These are phyloP conservation scores for Tigriopus californicus DNA, from an alignment of 2,888 invertebrate species.

Conservation along the genomic window DNA sequence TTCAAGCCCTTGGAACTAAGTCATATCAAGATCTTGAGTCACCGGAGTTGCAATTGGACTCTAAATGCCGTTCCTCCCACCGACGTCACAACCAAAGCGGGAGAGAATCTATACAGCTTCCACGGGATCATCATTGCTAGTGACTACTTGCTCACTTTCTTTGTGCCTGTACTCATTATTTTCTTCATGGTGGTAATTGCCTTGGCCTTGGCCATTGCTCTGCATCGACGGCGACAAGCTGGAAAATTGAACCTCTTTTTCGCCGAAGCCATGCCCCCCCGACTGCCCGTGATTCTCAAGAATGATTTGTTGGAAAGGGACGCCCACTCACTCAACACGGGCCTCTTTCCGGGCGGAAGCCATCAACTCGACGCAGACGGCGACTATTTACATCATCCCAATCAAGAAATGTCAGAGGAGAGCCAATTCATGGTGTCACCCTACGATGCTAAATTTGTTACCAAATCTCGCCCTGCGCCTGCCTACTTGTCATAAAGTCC, in stretches of 20 bases:
- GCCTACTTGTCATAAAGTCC: too few relatives aligned
- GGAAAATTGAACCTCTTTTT: constrained; percentile 6
- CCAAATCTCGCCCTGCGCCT: too few relatives aligned
- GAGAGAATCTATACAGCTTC: constrained; percentile 7
- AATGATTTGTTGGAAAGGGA: background rate
- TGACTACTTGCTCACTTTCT: constrained; percentile 46
- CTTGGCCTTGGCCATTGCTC: constrained; percentile 63
- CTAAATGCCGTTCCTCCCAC: background rate
- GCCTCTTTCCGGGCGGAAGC: too few relatives aligned
- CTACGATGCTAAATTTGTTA: too few relatives aligned
- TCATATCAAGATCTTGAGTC: constrained; percentile 5
- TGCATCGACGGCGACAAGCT: constrained; percentile 26
- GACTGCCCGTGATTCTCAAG: constrained; percentile 7
- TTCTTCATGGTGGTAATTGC: constrained; percentile 70
- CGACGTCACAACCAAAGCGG: constrained; percentile 10
- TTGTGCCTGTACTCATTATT: constrained; percentile 64
- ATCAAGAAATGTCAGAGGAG: too few relatives aligned
- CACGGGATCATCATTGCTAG: background rate
- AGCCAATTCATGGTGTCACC: too few relatives aligned
- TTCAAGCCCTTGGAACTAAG: constrained; percentile 25
- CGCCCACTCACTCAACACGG: too few relatives aligned
- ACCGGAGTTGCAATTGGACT: too few relatives aligned
- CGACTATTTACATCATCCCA: too few relatives aligned
- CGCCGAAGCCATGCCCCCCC: background rate
- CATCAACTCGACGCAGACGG: too few relatives aligned